phyloP scores from a whole-genome alignment of 30 jellyfish, hydroid and myxozoan species.

The Catostylus mosaicus region DNA sequence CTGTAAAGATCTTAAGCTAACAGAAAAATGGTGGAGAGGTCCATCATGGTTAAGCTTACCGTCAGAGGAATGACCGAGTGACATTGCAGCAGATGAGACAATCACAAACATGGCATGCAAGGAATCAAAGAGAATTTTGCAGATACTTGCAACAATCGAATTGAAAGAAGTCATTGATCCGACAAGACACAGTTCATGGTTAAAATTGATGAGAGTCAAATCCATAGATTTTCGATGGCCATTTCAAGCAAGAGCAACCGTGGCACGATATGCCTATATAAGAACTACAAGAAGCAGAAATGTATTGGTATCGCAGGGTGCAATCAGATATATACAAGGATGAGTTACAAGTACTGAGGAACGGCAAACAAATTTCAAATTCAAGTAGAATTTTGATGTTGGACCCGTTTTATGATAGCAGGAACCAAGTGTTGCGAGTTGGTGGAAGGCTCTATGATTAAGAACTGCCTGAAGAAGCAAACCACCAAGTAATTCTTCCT shows the following conservation, averaged over 20 bases:
- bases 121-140: background rate
- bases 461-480: too few species aligned
- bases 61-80: background rate
- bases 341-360: background rate
- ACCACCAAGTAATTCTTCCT: too few species aligned
- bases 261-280: background rate
- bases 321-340: background rate
- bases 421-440: background rate
- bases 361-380: background rate
- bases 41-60: slow-evolving; percentile 23
- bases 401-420: background rate
- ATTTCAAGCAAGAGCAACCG: background rate
- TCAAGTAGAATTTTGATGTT: background rate
- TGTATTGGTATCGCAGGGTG: background rate
- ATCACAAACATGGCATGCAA: background rate
- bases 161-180: background rate
- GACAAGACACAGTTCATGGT: background rate
- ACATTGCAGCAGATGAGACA: background rate
- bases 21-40: slow-evolving; percentile 52
- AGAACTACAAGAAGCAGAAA: background rate
- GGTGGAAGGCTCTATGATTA: background rate
- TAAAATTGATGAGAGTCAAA: slow-evolving; percentile 2
- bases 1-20: background rate
- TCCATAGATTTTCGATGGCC: background rate
- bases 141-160: background rate